phyloP scores from a whole-genome alignment of 2,113 vertebrate species.

The Sapajus apella region DNA sequence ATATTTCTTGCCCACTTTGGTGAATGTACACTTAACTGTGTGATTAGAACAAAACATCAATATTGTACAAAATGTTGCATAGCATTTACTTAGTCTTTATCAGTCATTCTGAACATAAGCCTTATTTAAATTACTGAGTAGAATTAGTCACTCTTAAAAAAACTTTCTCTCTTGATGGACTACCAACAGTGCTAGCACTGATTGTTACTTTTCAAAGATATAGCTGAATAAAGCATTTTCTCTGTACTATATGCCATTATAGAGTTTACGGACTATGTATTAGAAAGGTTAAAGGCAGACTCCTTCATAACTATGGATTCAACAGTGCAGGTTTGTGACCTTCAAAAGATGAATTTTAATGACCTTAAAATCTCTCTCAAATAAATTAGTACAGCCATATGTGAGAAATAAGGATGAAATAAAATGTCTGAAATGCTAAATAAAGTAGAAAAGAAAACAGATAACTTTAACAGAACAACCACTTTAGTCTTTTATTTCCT shows the following conservation, averaged over 20 bases:
- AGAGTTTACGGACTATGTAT: slow-evolving; percentile 34
- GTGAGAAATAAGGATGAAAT: not conserved
- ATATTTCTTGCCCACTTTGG: not conserved
- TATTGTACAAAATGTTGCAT: not conserved
- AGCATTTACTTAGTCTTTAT: not conserved
- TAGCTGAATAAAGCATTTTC: slow-evolving; percentile 22
- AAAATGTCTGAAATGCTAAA: not conserved
- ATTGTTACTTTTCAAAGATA: slow-evolving; percentile 28
- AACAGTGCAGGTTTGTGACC: not conserved
- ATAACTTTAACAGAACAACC: not conserved
- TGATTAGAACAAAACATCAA: not conserved
- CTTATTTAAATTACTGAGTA: slow-evolving; percentile 13
- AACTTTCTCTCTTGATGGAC: not conserved
- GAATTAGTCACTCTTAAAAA: not conserved
- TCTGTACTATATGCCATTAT: not conserved
- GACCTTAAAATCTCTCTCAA: not conserved
- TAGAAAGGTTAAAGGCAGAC: slow-evolving; percentile 14
- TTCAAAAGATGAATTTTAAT: slow-evolving; percentile 42
- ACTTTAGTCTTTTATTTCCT: not conserved
- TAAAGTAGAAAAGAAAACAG: not conserved
- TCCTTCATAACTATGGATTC: not conserved
- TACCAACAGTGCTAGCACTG: not conserved
- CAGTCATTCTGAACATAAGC: not conserved
- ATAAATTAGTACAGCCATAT: not conserved
- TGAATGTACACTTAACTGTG: not conserved